Evolutionary conservation across 2,888 invertebrate genomes (phyloP).

Genomic region (Notodonta ziczac): DNA sequence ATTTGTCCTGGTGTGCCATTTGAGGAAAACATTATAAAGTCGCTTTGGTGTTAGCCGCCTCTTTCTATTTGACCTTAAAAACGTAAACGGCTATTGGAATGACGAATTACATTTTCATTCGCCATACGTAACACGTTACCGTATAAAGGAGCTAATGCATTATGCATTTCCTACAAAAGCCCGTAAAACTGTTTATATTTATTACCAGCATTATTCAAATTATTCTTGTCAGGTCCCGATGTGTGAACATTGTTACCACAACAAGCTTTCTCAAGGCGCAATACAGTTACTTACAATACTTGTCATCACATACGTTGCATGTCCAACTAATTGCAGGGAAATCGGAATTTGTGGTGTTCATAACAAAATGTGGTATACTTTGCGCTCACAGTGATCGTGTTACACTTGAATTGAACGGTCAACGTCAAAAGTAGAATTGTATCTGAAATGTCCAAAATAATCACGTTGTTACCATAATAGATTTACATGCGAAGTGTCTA

Average conservation of each 20-base stretch:
- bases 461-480: too few species aligned
- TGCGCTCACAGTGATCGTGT: too few species aligned
- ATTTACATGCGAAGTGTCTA: too few species aligned
- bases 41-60: slow-evolving; percentile 5
- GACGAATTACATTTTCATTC: slow-evolving; percentile 35
- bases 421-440: too few species aligned
- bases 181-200: slow-evolving; percentile 49
- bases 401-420: neutral
- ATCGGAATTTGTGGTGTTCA: slow-evolving; percentile 19
- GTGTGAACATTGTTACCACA: slow-evolving; percentile 49
- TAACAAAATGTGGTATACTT: too few species aligned
- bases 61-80: slow-evolving; percentile 16
- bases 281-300: slow-evolving; percentile 57
- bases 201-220: slow-evolving; percentile 42
- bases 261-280: slow-evolving; percentile 54
- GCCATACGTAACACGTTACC: slow-evolving; percentile 28
- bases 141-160: slow-evolving; percentile 42
- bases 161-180: slow-evolving; percentile 45
- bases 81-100: slow-evolving; percentile 22
- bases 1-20: neutral
- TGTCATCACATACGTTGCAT: slow-evolving; percentile 36
- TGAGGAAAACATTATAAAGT: slow-evolving; percentile 6
- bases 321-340: slow-evolving; percentile 26
- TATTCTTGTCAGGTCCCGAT: slow-evolving; percentile 51
- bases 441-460: too few species aligned